These are phyloP conservation scores for Drosophila greeni DNA, from an alignment of 2,888 invertebrate genomes.

Conservation along the genomic window DNA sequence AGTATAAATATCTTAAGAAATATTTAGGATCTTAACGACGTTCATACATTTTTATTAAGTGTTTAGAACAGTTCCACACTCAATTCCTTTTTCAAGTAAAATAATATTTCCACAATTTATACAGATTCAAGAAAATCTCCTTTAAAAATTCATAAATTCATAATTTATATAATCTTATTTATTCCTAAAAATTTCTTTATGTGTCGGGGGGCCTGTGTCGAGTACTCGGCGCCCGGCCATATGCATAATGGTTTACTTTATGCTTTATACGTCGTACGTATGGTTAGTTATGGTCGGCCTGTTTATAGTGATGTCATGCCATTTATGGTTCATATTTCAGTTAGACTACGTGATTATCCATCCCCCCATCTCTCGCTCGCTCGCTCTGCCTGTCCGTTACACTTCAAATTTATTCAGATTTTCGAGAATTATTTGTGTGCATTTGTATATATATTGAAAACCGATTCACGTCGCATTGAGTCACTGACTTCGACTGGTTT, in stretches of 20 bases:
- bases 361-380: neutral
- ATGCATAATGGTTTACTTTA: slow-evolving; percentile 42
- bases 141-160: neutral
- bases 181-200: neutral
- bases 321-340: slow-evolving; percentile 73
- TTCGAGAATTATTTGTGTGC: slow-evolving; percentile 33
- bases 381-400: slow-evolving; percentile 10
- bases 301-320: slow-evolving; percentile 72
- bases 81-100: too few species aligned
- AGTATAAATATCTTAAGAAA: neutral
- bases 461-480: slow-evolving; percentile 45
- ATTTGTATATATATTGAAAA: slow-evolving; percentile 31
- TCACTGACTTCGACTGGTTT: slow-evolving; percentile 34
- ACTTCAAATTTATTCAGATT: slow-evolving; percentile 30
- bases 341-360: slow-evolving; percentile 60
- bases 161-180: neutral
- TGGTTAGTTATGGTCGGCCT: slow-evolving; percentile 61
- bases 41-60: neutral
- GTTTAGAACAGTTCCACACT: neutral
- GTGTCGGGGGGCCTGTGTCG: slow-evolving; percentile 25
- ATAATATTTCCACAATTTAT: too few species aligned
- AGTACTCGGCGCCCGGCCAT: slow-evolving; percentile 30
- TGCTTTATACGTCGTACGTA: slow-evolving; percentile 32
- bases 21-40: neutral
- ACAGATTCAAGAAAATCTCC: neutral